Evolutionary conservation across 2,888 invertebrate genomes (phyloP), one percentile per base, ranked within the genome.

Genomic region (Hyalella azteca): DNA sequence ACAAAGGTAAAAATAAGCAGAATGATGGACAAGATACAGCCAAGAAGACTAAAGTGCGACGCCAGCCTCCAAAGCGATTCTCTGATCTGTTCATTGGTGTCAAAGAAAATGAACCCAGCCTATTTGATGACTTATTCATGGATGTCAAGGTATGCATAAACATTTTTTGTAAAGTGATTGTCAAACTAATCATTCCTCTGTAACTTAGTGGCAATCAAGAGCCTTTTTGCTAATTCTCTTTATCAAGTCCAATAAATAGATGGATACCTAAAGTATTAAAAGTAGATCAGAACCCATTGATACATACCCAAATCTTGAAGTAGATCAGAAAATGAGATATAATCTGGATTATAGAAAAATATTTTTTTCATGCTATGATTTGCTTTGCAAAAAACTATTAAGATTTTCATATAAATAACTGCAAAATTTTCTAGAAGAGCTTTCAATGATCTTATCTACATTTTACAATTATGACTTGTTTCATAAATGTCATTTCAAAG

Each of bases 31-130:
- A 66, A 15, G 13, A 66, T 13, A 7, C 5, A 1, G 1, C 13
- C 3, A 36, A n/a, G 19, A 66, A 66, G 19, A 66, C 19, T 7
- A 32, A 19, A 66, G 66, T 39, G 36, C 22, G 66, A 36, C 66
- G 36, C 19, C 66, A 32, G 0, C 66, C 39, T 36, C 66, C 36
- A 54, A 22, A 11, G 9, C 54, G 36, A 66, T 66, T 66, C 29
- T 7, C 66, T 9, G 66, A 66, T 32, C 66, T 66, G 7, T 66
- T 66, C 66, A 66, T 66, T 36, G 66, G 66, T 36, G 66, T 39
- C 5, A 66, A 66, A 15, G 66, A 66, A 36, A 66, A 66, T 15
- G 19, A 66, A 29, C 66, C 66, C 36, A 36, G 36, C 19, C 36
- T 66, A 36, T 66, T 66, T 66, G 66, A 66, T 36, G 32, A 32